phyloP scores from a whole-genome alignment of 2,797 vertebrate species.

The Chiroxiphia lanceolata region DNA sequence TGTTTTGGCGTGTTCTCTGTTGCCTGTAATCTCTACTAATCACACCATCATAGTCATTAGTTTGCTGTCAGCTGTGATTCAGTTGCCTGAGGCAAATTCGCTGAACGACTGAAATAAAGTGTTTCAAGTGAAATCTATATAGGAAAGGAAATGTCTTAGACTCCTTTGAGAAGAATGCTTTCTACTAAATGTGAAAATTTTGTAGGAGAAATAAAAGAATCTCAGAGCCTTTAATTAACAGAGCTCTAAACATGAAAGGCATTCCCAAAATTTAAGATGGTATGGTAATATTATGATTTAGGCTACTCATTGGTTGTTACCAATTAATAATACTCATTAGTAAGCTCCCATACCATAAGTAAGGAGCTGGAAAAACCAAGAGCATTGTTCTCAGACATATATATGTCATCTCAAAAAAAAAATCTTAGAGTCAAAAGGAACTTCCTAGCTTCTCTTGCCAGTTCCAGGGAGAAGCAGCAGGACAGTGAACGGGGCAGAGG shows the following conservation, averaged over 20 bases:
- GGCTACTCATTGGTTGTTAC: not conserved
- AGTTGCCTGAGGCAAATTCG: conserved; percentile 68
- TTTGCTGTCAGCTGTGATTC: conserved; percentile 80
- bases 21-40: conserved; percentile 80
- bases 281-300: not conserved
- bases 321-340: no score
- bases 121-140: conserved; percentile 72
- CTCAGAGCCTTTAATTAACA: not conserved
- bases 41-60: conserved; percentile 79
- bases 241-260: not conserved
- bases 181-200: not conserved
- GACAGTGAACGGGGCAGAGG: not conserved
- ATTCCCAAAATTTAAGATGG: not conserved
- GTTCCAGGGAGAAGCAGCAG: not conserved
- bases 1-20: conserved; percentile 70
- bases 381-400: not conserved
- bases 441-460: not conserved
- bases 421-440: not conserved
- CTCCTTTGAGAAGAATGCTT: not conserved
- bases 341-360: not conserved
- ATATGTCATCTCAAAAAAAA: not conserved
- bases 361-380: not conserved
- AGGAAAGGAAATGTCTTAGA: conserved; percentile 24
- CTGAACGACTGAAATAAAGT: conserved; percentile 74
- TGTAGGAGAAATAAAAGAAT: conserved; percentile 16